Base-by-base conservation (phyloP, 2,888 invertebrate species). In the Heliconius sara region DNA sequence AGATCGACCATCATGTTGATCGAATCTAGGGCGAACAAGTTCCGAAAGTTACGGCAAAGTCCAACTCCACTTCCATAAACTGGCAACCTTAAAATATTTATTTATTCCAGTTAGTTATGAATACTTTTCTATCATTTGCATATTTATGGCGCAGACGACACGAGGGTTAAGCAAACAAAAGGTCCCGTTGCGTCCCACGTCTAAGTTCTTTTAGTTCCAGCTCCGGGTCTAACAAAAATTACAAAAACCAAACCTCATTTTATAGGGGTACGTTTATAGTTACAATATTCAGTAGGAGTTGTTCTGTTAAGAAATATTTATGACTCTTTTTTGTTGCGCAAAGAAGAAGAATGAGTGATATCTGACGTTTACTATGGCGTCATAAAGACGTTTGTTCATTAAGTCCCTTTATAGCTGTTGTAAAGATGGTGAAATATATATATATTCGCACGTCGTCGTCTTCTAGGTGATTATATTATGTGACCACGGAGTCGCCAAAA, bases 201-300 rank as follows among this genome's bases (percentile, higher is more conserved):
- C 91, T 89, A 89, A 91, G 88, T 92, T 91, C 90, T 89, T 91
- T 91, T 93, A 92, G 93, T 92, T 91, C 90, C 91, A 88, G 84
- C 89, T 90, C 88, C 89, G 89, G 89, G 86, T 83, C 88, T 87
- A 91, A 93, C 93, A 92, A 93, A 92, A 93, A 89, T 91, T 91
- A 91, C 70, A 92, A 93, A 91, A 92, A 92, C 92, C 89, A 89
- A 92, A 92, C 92, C 92, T 92, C 91, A 91, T 89, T 94, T 93
- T 93, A 94, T 93, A 91, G 91, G 91, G 90, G 90, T 88, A 85
- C 30, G 89, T 94, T 94, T 93, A 94, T 92, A 90, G 89, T 91
- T 89, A 88, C 91, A 92, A 93, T 93, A 93, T 94, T 93, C 94
- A 93, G 94, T 94, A 94, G 94, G 93, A 92, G 90, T 89, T 90